Evolutionary conservation across 2,113 vertebrate species (phyloP).

Genomic region (Protobothrops mucrosquamatus): DNA sequence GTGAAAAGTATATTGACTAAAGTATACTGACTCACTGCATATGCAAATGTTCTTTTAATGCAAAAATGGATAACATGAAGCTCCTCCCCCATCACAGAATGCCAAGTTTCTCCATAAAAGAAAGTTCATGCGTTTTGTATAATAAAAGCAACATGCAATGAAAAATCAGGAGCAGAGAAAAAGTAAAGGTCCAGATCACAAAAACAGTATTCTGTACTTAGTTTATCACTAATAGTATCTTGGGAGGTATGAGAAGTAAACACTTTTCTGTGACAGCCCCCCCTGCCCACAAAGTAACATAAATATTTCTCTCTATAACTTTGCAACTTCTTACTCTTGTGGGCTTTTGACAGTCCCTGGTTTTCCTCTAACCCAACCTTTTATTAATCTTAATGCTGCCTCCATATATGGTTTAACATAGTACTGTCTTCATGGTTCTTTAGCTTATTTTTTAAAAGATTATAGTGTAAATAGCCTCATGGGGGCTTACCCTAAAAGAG

Average conservation of each 20-base stretch:
- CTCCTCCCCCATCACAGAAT: background rate
- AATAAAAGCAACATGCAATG: background rate
- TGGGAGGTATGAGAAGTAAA: background rate
- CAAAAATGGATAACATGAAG: background rate
- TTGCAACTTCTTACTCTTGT: background rate
- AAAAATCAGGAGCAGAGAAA: background rate
- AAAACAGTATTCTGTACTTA: background rate
- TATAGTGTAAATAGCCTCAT: background rate
- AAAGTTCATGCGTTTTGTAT: background rate
- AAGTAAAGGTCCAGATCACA: background rate
- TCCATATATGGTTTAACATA: background rate
- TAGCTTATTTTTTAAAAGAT: background rate
- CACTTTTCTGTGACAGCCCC: background rate
- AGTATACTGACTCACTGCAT: background rate
- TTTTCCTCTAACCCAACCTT: background rate
- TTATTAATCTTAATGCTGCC: background rate
- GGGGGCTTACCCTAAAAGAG: background rate
- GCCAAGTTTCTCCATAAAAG: background rate
- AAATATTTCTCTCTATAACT: background rate
- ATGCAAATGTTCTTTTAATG: background rate
- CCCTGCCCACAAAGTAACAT: background rate
- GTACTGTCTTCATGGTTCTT: background rate
- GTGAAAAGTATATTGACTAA: background rate
- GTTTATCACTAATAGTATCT: background rate
- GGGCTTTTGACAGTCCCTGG: background rate